A percentile compares a stretch with the other conserved stretches of the same genome.
phyloP scores from a whole-genome alignment of 2,113 vertebrate genomes.

The Irena cyanogastra region DNA sequence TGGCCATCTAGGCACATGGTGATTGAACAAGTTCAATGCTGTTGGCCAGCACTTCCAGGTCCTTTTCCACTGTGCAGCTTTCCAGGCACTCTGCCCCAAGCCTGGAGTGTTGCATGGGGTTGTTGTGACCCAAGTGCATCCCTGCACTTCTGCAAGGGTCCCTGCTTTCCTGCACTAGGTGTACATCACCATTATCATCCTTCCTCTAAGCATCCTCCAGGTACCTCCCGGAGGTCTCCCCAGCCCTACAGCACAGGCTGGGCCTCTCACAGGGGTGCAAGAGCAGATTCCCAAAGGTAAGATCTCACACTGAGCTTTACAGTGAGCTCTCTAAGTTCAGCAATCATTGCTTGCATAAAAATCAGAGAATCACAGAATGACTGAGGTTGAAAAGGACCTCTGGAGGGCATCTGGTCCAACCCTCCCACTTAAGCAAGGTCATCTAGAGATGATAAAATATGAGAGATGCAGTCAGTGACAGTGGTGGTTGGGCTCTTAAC shows the following conservation, averaged over 20 bases:
- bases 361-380: neutral
- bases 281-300: neutral
- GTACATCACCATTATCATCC: neutral
- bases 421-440: neutral
- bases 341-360: neutral
- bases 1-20: neutral
- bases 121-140: neutral
- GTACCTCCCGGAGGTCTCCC: neutral
- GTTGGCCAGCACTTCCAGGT: neutral
- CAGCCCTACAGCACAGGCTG: neutral
- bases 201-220: neutral
- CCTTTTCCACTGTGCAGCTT: neutral
- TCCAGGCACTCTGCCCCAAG: neutral
- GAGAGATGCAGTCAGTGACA: neutral
- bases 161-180: neutral
- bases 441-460: neutral
- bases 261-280: neutral
- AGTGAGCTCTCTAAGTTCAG: neutral
- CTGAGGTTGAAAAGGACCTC: neutral
- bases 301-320: neutral
- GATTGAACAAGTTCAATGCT: neutral
- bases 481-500: neutral
- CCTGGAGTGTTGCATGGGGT: neutral
- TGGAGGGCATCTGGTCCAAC: neutral
- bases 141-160: accelerated